Evolutionary conservation across 1,140 invertebrate species (phyloP), one percentile per base, ranked within the genome.

Genomic region (Philotrypesis tridentata): DNA sequence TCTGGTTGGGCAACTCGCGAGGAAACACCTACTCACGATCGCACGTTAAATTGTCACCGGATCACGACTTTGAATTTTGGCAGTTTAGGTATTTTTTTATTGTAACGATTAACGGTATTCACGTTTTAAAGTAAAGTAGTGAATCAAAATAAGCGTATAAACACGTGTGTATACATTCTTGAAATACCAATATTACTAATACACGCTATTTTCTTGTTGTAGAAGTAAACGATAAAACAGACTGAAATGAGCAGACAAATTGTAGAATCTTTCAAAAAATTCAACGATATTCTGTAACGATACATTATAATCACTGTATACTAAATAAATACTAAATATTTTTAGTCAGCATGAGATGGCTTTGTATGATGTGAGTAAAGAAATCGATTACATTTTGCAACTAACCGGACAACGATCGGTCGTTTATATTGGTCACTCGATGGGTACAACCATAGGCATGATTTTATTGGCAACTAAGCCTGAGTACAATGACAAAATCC

Each of bases 1-100:
- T 97, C 23, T 95, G 94, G 94, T 84, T 94, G 80, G 93, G 93
- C 0, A 95, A 95, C 88, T 89, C 91, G 14, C 86, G 94, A 4
- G 93, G 93, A 7, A 93, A 93, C 83, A 89, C 89, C 3, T 94
- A 94, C 80, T 92, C 91, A 9, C 85, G 86, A 71, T 85, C 86
- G 29, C 92, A 93, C 85, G 76, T 84, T 6, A 82, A 37, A 9
- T 81, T 92, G 0, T 89, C 88, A 37, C 85, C 91, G 5, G 83
- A 87, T 1, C 84, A 91, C 67, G 48, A 87, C 7, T 40, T 87
- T 5, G 82, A 90, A 79, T 95, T 93, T 84, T 94, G 94, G 94
- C 84, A 91, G 74, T 94, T 90, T 83, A 92, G 88, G 84, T 84
- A 80, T 17, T 43, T 55, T 75, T 55, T 9, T 55, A 79, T 21